These are phyloP conservation scores for Vulpes vulpes DNA, from an alignment of 2,113 vertebrate genomes.

Conservation along the genomic window DNA sequence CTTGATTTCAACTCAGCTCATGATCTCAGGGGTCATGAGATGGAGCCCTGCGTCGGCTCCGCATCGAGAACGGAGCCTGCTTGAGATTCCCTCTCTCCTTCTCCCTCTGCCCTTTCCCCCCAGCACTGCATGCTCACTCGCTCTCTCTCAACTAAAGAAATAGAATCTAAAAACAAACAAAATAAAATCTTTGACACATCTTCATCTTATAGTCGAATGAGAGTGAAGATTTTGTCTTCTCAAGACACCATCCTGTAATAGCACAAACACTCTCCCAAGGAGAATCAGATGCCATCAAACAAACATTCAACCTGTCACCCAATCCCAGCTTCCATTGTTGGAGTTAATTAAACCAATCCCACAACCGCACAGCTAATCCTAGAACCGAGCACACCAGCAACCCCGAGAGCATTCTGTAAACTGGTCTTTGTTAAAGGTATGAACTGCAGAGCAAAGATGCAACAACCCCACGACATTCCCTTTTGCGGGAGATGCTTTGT, in stretches of 20 bases:
- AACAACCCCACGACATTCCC: fast-evolving
- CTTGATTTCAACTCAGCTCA: neutral
- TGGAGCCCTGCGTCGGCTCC: neutral
- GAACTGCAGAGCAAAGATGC: neutral
- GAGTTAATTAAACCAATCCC: neutral
- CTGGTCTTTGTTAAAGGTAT: fast-evolving
- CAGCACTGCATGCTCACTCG: neutral
- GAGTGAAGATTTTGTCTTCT: too few species aligned
- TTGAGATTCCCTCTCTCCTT: neutral
- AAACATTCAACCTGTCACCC: neutral
- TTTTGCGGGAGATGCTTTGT: neutral
- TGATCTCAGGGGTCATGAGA: neutral
- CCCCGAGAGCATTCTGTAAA: neutral
- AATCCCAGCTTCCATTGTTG: neutral
- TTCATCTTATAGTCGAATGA: too few species aligned
- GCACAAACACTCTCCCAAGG: neutral
- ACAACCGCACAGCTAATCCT: neutral
- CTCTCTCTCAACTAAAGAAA: neutral
- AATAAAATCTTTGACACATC: too few species aligned
- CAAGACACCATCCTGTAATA: neutral
- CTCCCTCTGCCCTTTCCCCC: neutral
- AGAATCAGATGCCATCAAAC: neutral
- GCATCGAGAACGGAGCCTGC: neutral
- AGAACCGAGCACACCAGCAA: neutral
- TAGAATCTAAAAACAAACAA: too few species aligned